phyloP scores from a whole-genome alignment of 2,113 vertebrate genomes.

The Sinocyclocheilus grahami region DNA sequence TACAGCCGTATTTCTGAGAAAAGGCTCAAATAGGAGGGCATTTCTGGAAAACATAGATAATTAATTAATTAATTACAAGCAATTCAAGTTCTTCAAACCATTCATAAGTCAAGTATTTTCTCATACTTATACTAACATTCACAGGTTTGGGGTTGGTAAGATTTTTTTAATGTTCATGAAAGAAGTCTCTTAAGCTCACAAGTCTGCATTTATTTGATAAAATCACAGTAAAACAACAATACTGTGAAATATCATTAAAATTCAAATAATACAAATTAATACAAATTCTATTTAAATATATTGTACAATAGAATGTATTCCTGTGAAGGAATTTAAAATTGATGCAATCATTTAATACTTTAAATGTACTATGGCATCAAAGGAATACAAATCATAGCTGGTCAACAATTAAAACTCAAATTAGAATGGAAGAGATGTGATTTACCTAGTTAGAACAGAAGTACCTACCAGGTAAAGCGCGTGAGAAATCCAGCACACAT shows the following conservation, averaged over 20 bases:
- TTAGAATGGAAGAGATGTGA: background rate
- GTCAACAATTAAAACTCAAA: background rate
- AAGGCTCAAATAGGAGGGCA: conserved; percentile 89
- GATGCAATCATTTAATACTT: background rate
- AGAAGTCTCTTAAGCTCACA: background rate
- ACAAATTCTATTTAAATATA: background rate
- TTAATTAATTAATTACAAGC: background rate
- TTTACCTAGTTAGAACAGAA: background rate
- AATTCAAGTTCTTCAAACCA: background rate
- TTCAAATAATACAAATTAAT: background rate
- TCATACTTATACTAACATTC: too few species aligned
- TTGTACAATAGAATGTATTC: background rate
- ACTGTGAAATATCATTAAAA: background rate
- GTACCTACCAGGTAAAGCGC: conserved; percentile 84
- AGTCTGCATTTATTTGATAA: background rate
- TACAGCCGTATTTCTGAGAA: conserved; percentile 97
- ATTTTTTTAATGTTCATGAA: background rate
- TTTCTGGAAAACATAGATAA: conserved; percentile 76
- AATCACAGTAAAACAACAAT: background rate
- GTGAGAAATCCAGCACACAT: conserved; percentile 94
- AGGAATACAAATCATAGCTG: background rate
- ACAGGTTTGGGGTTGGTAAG: too few species aligned
- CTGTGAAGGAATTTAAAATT: background rate
- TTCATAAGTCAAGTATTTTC: background rate
- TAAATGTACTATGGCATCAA: background rate